Conservation (phyloP, 1,140 invertebrate species). For the Bathynomus jamesi region DNA sequence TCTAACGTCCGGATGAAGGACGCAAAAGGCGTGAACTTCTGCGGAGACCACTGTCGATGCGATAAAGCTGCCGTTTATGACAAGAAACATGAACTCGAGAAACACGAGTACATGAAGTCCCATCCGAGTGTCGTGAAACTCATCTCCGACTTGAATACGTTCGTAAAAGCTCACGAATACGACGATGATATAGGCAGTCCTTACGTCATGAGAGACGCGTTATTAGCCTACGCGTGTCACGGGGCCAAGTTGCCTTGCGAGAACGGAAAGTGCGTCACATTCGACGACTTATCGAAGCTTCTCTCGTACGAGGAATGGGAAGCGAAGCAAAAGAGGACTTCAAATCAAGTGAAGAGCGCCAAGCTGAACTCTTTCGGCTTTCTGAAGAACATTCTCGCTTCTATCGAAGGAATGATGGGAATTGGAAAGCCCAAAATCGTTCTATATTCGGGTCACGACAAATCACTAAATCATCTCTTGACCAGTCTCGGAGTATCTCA, state of each 20-base stretch:
- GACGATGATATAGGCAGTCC: conserved; percentile 50
- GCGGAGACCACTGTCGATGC: conserved; percentile 72
- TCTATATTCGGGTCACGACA: conserved; percentile 84
- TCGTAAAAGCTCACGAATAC: conserved; percentile 57
- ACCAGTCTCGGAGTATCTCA: conserved; percentile 63
- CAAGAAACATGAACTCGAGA: conserved; percentile 45
- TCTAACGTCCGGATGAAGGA: conserved; percentile 54
- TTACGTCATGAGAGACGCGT: conserved; percentile 64
- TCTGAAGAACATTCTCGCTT: conserved; percentile 64
- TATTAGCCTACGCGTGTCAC: conserved; percentile 76
- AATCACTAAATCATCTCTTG: conserved; percentile 72
- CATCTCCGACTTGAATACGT: conserved; percentile 46
- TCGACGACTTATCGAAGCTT: conserved; percentile 60
- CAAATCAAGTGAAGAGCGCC: conserved; percentile 56
- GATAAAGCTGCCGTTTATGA: conserved; percentile 58
- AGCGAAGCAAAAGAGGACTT: conserved; percentile 56
- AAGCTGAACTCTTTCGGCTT: conserved; percentile 67
- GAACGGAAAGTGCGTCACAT: conserved; percentile 49
- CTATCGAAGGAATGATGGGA: conserved; percentile 67
- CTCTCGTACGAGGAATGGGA: conserved; percentile 69
- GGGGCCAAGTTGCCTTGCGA: conserved; percentile 63
- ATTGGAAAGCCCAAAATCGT: conserved; percentile 68
- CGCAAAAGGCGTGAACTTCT: conserved; percentile 73
- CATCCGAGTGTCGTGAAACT: conserved; percentile 56
- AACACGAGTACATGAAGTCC: conserved; percentile 35